These are phyloP conservation scores for Falcaria lacertinaria DNA, from an alignment of 2,888 invertebrate genomes.

Conservation along the genomic window DNA sequence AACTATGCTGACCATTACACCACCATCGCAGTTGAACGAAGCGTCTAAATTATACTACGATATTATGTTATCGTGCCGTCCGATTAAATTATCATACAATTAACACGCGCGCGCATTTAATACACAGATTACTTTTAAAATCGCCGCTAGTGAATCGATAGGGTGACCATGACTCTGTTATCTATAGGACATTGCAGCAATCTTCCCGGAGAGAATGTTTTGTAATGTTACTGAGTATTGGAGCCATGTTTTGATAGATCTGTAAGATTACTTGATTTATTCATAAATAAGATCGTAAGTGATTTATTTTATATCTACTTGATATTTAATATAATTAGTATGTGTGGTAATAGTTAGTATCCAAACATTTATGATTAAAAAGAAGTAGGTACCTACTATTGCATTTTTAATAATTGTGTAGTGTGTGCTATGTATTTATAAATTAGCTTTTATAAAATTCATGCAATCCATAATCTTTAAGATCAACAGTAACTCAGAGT, in stretches of 20 bases:
- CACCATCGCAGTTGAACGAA: conserved; percentile 55
- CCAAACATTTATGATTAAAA: too few species aligned
- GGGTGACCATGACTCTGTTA: conserved; percentile 16
- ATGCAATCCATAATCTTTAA: too few species aligned
- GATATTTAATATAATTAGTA: too few species aligned
- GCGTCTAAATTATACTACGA: background rate
- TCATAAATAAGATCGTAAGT: background rate
- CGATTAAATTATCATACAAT: too few species aligned
- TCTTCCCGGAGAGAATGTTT: background rate
- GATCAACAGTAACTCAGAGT: too few species aligned
- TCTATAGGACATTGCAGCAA: conserved; percentile 4
- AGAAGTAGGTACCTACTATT: too few species aligned
- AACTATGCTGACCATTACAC: conserved; percentile 78
- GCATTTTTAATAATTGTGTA: too few species aligned
- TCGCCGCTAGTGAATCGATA: conserved; percentile 56
- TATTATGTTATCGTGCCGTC: conserved; percentile 4
- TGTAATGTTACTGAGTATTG: background rate
- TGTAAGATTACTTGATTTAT: background rate
- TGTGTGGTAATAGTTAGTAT: too few species aligned
- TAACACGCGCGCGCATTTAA: too few species aligned
- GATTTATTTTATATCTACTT: background rate
- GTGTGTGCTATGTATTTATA: too few species aligned
- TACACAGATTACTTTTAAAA: conserved; percentile 55
- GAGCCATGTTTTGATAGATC: background rate
- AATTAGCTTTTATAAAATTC: too few species aligned